Evolutionary conservation across 2,888 invertebrate genomes (phyloP).

Genomic region (Ormia ochracea): DNA sequence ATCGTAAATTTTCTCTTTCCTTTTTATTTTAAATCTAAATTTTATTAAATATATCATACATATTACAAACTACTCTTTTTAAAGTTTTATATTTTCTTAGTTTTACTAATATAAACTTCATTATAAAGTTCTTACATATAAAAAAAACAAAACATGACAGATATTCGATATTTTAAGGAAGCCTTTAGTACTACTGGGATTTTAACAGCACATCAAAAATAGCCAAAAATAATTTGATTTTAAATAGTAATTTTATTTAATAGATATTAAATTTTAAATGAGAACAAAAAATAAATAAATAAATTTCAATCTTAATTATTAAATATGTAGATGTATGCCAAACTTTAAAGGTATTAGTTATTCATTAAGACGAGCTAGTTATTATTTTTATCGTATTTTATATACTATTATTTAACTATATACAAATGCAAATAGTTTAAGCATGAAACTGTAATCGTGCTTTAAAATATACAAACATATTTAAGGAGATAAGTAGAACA

Average conservation of each 20-base stretch:
- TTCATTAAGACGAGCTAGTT: background rate
- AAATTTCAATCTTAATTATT: background rate
- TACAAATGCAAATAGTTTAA: background rate
- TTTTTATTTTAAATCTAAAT: constrained; percentile 46
- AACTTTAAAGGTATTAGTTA: background rate
- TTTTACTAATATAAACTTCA: constrained; percentile 23
- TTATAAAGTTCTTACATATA: constrained; percentile 16
- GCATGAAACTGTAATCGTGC: background rate
- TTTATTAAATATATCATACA: constrained; percentile 56
- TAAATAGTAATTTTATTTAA: background rate
- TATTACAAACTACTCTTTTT: constrained; percentile 28
- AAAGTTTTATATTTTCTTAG: constrained; percentile 23
- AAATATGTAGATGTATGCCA: background rate
- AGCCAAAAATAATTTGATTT: background rate
- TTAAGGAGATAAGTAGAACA: no score
- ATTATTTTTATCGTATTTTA: background rate
- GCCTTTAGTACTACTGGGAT: background rate
- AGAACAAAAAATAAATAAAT: background rate
- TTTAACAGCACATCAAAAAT: background rate
- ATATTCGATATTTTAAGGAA: background rate
- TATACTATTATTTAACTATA: background rate
- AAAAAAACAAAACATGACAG: constrained; percentile 3
- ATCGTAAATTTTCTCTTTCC: background rate
- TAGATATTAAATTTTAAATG: background rate
- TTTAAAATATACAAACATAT: background rate